Percentiles rank a stretch among this genome's conserved stretches.
Evolutionary conservation across 2,888 invertebrate genomes (phyloP).

Genomic region (Tachina fera): DNA sequence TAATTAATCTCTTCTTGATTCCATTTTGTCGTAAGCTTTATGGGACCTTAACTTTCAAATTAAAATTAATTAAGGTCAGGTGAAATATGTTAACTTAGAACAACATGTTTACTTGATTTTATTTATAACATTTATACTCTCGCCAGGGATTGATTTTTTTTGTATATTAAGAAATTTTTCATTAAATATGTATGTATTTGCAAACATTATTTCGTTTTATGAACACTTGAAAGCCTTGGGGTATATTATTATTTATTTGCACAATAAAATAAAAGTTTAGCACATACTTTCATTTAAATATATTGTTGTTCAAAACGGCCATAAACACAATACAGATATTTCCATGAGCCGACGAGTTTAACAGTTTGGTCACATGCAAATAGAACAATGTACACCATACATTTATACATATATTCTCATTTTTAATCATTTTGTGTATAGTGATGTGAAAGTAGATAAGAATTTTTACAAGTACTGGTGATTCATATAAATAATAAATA

Average conservation of each 20-base stretch:
- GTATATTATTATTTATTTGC: constrained; percentile 11
- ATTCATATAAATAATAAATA: too few relatives aligned
- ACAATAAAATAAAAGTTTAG: constrained; percentile 4
- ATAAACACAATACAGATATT: neutral
- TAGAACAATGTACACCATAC: neutral
- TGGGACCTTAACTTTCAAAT: constrained; percentile 14
- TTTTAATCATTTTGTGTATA: neutral
- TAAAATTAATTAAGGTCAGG: constrained; percentile 11
- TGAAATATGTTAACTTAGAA: neutral
- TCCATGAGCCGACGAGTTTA: neutral
- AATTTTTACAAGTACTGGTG: neutral
- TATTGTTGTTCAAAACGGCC: neutral
- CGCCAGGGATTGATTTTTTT: neutral
- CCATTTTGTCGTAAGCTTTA: neutral
- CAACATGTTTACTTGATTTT: neutral
- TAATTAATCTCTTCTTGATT: too few relatives aligned
- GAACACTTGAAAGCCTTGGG: neutral
- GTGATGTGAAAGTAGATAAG: neutral
- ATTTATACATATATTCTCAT: neutral
- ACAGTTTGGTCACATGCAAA: neutral
- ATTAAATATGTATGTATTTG: constrained; percentile 21
- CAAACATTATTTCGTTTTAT: constrained; percentile 1
- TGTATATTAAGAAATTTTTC: constrained; percentile 44
- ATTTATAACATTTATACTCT: neutral
- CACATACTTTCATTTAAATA: neutral